Conservation (phyloP, 2,113 vertebrate genomes). For the Dicerorhinus sumatrensis region DNA sequence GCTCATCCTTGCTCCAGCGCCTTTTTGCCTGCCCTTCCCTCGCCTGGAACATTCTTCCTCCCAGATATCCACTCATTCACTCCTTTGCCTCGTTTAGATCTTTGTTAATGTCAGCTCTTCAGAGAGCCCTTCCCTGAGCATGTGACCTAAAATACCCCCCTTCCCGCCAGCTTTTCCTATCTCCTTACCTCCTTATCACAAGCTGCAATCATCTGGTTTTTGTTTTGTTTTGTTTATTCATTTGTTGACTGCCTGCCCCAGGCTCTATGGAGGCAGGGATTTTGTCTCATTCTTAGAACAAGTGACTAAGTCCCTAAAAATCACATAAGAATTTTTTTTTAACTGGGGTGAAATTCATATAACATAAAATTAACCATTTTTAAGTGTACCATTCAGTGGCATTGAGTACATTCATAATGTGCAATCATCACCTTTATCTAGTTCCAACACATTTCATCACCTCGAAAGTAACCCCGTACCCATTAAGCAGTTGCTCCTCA, state of each 20-base stretch:
- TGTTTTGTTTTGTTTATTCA: not conserved
- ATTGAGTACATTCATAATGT: not conserved
- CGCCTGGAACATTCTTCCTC: not conserved
- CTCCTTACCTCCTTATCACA: not conserved
- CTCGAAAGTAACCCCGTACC: not conserved
- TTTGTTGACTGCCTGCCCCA: not conserved
- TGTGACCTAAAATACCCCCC: not conserved
- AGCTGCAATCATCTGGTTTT: not conserved
- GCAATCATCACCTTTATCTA: not conserved
- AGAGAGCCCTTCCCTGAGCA: not conserved
- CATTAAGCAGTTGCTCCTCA: not conserved
- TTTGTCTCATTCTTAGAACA: constrained; percentile 37
- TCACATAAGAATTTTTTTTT: not conserved
- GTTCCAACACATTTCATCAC: not conserved
- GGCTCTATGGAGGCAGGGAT: not conserved
- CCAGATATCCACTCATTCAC: not conserved
- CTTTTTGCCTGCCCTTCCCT: not conserved
- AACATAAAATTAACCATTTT: not conserved
- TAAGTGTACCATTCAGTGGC: not conserved
- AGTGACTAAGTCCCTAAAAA: not conserved
- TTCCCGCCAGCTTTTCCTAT: not conserved
- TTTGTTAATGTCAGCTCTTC: constrained; percentile 21
- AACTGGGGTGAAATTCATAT: not conserved
- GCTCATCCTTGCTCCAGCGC: not conserved
- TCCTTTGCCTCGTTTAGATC: not conserved